These are phyloP conservation scores for Acanthoscelides obtectus DNA, from an alignment of 2,888 invertebrate species.

Conservation along the genomic window DNA sequence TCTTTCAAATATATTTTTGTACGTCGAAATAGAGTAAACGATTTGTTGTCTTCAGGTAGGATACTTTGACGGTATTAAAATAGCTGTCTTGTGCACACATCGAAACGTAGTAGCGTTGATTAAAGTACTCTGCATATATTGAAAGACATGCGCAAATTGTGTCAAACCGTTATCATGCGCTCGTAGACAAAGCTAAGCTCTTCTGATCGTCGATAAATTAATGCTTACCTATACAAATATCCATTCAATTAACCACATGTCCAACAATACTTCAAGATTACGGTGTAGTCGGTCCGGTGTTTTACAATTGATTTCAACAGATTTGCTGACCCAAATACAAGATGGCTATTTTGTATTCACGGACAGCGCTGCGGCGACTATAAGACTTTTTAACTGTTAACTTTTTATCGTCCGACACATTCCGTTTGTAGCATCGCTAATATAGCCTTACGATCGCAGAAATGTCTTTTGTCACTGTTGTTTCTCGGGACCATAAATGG, in stretches of 20 bases:
- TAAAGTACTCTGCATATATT: no score
- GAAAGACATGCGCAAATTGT: no score
- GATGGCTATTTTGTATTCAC: neutral
- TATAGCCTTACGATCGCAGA: neutral
- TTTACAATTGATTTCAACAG: neutral
- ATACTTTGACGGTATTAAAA: no score
- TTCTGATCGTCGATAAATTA: no score
- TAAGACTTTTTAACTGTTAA: neutral
- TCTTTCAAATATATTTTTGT: no score
- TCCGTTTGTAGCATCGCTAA: neutral
- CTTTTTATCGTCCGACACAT: neutral
- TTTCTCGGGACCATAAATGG: neutral
- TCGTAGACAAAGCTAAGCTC: no score
- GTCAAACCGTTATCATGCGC: no score
- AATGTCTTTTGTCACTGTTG: neutral
- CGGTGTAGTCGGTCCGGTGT: neutral
- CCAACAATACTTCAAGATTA: neutral
- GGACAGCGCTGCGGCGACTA: neutral
- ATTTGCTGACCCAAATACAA: neutral
- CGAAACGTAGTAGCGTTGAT: no score
- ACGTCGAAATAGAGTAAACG: no score
- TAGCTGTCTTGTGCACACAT: no score
- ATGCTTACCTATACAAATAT: neutral
- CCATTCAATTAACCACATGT: neutral
- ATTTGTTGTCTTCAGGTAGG: no score